Percentiles rank a stretch among this genome's conserved stretches.
Conservation (phyloP, 1,140 invertebrate genomes). For the Meteorus sp. region DNA sequence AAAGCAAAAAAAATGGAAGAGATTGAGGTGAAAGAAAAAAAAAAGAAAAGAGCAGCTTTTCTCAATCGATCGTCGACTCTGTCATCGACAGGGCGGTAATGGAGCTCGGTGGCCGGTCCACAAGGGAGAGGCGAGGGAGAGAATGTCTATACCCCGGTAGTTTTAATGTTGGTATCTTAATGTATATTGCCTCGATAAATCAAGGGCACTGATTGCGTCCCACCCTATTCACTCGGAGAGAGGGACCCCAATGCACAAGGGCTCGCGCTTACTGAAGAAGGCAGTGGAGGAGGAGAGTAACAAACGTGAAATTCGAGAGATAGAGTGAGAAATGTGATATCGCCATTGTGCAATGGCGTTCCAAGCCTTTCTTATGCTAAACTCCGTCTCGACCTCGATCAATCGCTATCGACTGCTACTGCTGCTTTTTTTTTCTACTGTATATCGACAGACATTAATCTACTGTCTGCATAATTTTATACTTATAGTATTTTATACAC, state of each 20-base stretch:
- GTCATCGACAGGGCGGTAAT: conserved; percentile 45
- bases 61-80: conserved; percentile 32
- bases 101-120: conserved; percentile 33
- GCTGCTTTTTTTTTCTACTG: conserved; percentile 12
- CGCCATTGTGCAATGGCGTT: conserved; percentile 39
- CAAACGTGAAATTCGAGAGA: conserved; percentile 1
- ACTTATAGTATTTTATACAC: background rate
- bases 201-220: conserved; percentile 57
- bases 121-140: conserved; percentile 39
- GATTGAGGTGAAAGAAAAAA: no score
- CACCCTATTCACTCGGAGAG: conserved; percentile 36
- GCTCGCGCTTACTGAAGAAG: conserved; percentile 5
- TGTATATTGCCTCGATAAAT: conserved; percentile 59
- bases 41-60: conserved; percentile 23
- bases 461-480: conserved; percentile 13
- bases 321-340: conserved; percentile 26
- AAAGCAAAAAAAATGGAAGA: no score
- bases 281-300: conserved; percentile 13
- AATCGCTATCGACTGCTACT: conserved; percentile 27
- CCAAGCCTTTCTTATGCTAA: conserved; percentile 49
- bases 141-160: conserved; percentile 47
- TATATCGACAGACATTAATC: conserved; percentile 18
- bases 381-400: conserved; percentile 30
- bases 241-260: conserved; percentile 18
- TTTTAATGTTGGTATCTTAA: conserved; percentile 60